Percentiles rank a stretch among this genome's conserved stretches.
Evolutionary conservation across 2,888 invertebrate genomes (phyloP).

Genomic region (Panorpa germanica): DNA sequence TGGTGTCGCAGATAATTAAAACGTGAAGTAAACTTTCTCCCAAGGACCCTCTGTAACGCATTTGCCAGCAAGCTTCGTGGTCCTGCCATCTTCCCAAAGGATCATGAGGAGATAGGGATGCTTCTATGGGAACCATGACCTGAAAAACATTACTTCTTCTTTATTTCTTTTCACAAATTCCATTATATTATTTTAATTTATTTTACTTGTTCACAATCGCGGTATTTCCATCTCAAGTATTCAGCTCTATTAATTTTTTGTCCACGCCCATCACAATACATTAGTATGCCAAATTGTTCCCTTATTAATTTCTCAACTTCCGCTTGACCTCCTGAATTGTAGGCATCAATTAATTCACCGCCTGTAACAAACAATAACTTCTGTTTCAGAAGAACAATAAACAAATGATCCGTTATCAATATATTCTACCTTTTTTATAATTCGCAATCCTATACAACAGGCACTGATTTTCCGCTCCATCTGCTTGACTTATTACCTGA

Average conservation of each 20-base stretch:
- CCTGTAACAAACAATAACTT: slow-evolving; percentile 24
- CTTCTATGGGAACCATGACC: slow-evolving; percentile 73
- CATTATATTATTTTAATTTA: not conserved
- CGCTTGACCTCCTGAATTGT: slow-evolving; percentile 61
- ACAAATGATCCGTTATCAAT: slow-evolving; percentile 7
- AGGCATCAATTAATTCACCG: slow-evolving; percentile 76
- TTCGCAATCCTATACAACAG: slow-evolving; percentile 74
- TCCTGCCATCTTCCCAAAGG: slow-evolving; percentile 76
- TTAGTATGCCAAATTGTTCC: slow-evolving; percentile 72
- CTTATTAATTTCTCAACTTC: slow-evolving; percentile 71
- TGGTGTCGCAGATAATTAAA: slow-evolving; percentile 84
- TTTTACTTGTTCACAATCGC: slow-evolving; percentile 57
- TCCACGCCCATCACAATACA: slow-evolving; percentile 74
- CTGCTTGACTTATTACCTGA: slow-evolving; percentile 72
- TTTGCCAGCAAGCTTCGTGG: slow-evolving; percentile 94
- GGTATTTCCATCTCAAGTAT: slow-evolving; percentile 76
- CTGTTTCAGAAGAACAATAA: slow-evolving; percentile 5
- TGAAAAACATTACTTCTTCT: slow-evolving; percentile 15
- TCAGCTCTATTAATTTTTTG: slow-evolving; percentile 73
- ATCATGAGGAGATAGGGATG: slow-evolving; percentile 67
- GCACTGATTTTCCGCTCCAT: slow-evolving; percentile 66
- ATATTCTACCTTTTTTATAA: slow-evolving; percentile 56
- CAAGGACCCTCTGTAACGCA: slow-evolving; percentile 86
- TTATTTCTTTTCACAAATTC: not conserved
- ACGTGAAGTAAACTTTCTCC: slow-evolving; percentile 92